Base-by-base conservation (phyloP, 2,888 invertebrate species). In the Aporophyla lueneburgensis region DNA sequence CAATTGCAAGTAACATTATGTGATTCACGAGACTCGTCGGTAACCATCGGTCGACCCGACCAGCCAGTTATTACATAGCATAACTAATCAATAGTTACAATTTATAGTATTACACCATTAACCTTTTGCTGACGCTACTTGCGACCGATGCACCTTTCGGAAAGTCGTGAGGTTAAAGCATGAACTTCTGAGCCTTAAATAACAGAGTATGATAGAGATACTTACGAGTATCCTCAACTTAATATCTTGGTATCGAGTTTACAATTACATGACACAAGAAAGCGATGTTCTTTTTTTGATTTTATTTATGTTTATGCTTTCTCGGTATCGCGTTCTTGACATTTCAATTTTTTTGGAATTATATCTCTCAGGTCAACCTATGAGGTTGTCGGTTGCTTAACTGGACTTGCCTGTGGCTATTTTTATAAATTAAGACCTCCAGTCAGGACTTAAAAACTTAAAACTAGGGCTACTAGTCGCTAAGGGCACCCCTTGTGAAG, bases 71-170 rank as follows among this genome's bases (percentile, higher is more conserved):
- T 84, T 83, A 84, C 83, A 53, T 72, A 67, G 84, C 40, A 16
- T 61, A 24, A 84, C 80, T 67, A 80, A 83, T 80, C 73, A 78
- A 84, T 69, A 40, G 78, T 59, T 65, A 81, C 66, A 53, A 75
- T 76, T 77, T 74, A 71, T 71, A 43, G 40, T 79, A 76, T 78
- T 85, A 75, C 80, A 78, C 65, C 68, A 83, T 54, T 80, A 80
- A 83, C 83, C 83, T 79, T 85, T 85, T 70, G 49, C 75, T 67
- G 61, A 43, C 49, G 71, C 66, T 70, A 19, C 68, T 72, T 58
- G 53, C 59, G 61, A 46, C 59, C 5, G 66, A 71, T 69, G 80
- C 75, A 82, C 81, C 79, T 81, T 77, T 80, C 63, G 7, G 58
- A 77, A 67, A 84, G 76, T 83, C 75, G 77, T 77, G 76, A 75